These are phyloP conservation scores for Penaeus monodon DNA, from an alignment of 2,888 invertebrate genomes.

Conservation along the genomic window DNA sequence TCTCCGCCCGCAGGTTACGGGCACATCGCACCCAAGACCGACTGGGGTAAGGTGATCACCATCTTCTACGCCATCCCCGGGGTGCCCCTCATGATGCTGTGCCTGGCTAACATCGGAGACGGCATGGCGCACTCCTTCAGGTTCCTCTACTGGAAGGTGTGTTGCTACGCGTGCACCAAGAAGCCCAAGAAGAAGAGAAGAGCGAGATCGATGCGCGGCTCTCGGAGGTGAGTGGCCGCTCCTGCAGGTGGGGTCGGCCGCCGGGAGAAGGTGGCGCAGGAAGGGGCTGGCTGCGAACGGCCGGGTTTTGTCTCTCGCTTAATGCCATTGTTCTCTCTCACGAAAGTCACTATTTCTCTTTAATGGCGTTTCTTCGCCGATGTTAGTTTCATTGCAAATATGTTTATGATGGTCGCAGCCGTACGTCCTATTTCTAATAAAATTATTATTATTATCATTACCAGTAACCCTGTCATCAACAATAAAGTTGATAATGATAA, in stretches of 20 bases:
- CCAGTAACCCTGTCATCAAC: background rate
- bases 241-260: too few relatives aligned
- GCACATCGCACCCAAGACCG: constrained; percentile 93
- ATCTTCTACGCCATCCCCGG: constrained; percentile 95
- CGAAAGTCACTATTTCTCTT: too few relatives aligned
- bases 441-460: too few relatives aligned
- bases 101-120: constrained; percentile 93
- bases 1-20: constrained; percentile 82
- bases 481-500: background rate
- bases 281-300: too few relatives aligned
- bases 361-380: too few relatives aligned
- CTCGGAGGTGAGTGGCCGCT: constrained; percentile 46
- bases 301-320: too few relatives aligned
- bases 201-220: constrained; percentile 37
- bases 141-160: constrained; percentile 90
- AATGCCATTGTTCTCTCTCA: too few relatives aligned
- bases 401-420: too few relatives aligned
- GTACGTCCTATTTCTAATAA: too few relatives aligned
- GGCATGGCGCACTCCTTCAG: constrained; percentile 93
- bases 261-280: too few relatives aligned
- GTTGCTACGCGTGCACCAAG: constrained; percentile 89
- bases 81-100: constrained; percentile 94
- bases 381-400: too few relatives aligned
- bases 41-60: constrained; percentile 92
- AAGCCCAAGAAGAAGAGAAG: constrained; percentile 75